Evolutionary conservation across 2,888 invertebrate genomes (phyloP), one percentile per base, ranked within the genome.

Genomic region (Drosophila cracens): DNA sequence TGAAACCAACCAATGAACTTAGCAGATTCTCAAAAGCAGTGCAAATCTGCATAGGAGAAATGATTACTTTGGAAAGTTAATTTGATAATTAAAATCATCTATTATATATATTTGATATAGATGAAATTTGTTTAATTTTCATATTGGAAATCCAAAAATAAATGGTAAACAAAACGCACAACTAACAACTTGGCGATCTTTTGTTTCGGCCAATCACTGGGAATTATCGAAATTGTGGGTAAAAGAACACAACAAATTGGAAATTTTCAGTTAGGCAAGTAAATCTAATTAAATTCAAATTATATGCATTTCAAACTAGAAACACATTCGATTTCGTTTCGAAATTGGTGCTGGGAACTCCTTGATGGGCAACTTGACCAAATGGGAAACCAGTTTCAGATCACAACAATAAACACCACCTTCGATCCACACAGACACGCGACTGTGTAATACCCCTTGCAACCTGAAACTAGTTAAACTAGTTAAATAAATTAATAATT

Each of bases 331-430:
- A 83, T 77, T 81, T 84, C 83, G 63, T 74, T 84, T 49, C 54
- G 70, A 49, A 73, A 74, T 58, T 65, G 74, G n/a, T 36, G 66
- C 68, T 79, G 74, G 51, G 57, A 79, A 85, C 83, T 87, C 87
- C 87, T 87, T 89, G 87, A 85, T 85, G 89, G 85, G 80, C 77
- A 74, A 76, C 67, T 77, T 88, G 83, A 67, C 78, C 80, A 81
- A 83, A 69, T 76, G 54, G 46, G 49, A 89, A 87, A 87, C 87
- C 87, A 87, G 87, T 87, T 87, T 75, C 33, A 67, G 59, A 70
- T 54, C 53, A 58, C 68, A 59, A 65, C 51, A 63, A 60, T 66
- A 56, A 74, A 61, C 65, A 81, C 52, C 49, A 49, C 21, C 5
- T 43, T 3, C 4, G 21, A 43, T 57, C 13, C 11, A 11, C 2